These are phyloP conservation scores for Celastrina argiolus DNA, from an alignment of 2,888 invertebrate species.

Conservation along the genomic window DNA sequence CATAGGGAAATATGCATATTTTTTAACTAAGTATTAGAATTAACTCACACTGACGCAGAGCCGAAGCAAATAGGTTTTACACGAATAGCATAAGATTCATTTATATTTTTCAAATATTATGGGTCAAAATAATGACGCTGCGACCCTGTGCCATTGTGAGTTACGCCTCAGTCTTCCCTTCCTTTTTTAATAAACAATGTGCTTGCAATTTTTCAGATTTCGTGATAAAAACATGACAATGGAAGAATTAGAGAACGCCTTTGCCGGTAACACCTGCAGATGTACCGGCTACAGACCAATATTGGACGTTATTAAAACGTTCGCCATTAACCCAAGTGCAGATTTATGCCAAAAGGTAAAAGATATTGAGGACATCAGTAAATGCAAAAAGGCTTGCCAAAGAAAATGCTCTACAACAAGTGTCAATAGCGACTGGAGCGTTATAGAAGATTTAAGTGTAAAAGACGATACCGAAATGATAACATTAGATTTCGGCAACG, in stretches of 20 bases:
- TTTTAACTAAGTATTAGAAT: no score
- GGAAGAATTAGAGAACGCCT: constrained; percentile 83
- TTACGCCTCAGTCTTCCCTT: no score
- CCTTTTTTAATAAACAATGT: not conserved
- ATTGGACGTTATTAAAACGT: constrained; percentile 85
- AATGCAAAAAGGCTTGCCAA: constrained; percentile 44
- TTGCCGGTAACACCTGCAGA: constrained; percentile 87
- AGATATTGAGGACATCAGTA: constrained; percentile 65
- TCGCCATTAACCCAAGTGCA: constrained; percentile 79
- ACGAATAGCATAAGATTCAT: no score
- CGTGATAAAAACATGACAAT: constrained; percentile 76
- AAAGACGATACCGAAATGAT: constrained; percentile 46
- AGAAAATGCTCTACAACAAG: constrained; percentile 49
- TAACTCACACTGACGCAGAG: no score
- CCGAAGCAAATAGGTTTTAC: no score
- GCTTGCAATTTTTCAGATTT: constrained; percentile 48
- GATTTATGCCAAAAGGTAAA: constrained; percentile 62
- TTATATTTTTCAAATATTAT: no score
- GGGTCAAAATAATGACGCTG: no score
- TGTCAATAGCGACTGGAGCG: constrained; percentile 50
- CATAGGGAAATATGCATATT: no score
- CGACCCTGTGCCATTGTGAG: no score
- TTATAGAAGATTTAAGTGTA: constrained; percentile 39
- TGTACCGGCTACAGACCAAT: constrained; percentile 90
- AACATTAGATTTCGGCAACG: constrained; percentile 66